Evolutionary conservation across 2,888 invertebrate genomes (phyloP).

Genomic region (Andrena fulva): DNA sequence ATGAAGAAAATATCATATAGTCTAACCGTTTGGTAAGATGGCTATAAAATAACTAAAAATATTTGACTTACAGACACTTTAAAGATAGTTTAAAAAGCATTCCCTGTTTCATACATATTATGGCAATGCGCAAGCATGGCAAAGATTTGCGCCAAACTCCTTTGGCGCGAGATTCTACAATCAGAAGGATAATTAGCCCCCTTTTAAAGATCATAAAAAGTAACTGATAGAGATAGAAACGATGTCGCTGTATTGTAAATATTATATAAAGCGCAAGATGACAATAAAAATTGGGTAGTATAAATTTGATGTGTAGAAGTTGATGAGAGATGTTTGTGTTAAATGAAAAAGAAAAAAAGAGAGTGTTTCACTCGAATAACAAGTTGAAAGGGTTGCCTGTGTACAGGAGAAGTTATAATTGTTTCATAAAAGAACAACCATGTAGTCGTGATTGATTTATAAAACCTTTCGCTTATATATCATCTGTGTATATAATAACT

Average conservation of each 20-base stretch:
- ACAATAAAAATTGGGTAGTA: constrained; percentile 3
- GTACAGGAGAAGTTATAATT: constrained; percentile 43
- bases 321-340: background rate
- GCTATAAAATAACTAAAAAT: constrained; percentile 31
- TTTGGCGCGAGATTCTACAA: constrained; percentile 38
- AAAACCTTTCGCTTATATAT: constrained; percentile 73
- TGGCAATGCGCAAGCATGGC: constrained; percentile 53
- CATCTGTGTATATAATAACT: constrained; percentile 68
- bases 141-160: constrained; percentile 22
- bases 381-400: background rate
- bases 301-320: background rate
- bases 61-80: constrained; percentile 17
- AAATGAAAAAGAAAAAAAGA: background rate
- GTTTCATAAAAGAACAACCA: constrained; percentile 68
- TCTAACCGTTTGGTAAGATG: constrained; percentile 21
- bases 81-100: constrained; percentile 8
- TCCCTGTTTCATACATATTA: constrained; percentile 11
- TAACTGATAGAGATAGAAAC: constrained; percentile 12
- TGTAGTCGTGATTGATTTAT: constrained; percentile 67
- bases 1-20: constrained; percentile 35
- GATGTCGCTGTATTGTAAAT: constrained; percentile 1
- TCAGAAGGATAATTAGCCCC: background rate
- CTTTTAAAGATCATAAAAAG: background rate
- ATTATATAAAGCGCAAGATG: constrained; percentile 10
- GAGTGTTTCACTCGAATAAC: background rate